Percentiles rank a stretch among this genome's conserved stretches.
Conservation (phyloP, 2,797 vertebrate genomes). For the Etheostoma perlongum region DNA sequence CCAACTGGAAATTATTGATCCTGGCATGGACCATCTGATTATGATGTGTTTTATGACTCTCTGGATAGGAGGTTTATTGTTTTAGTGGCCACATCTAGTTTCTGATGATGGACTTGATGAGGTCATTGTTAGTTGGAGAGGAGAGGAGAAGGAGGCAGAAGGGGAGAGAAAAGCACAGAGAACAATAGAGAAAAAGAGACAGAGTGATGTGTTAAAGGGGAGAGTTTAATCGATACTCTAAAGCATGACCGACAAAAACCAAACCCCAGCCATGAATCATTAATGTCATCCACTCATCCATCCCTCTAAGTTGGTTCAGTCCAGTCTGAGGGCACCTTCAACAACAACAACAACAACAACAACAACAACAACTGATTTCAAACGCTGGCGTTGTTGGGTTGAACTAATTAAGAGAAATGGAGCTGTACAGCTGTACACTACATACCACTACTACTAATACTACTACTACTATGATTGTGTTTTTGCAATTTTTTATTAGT, state of each 20-base stretch:
- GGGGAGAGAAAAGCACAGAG: slow-evolving; percentile 37
- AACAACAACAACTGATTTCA: slow-evolving; percentile 24
- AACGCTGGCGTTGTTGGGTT: slow-evolving; percentile 14
- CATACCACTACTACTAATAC: background rate
- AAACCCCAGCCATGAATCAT: slow-evolving; percentile 73
- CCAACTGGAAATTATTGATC: slow-evolving; percentile 80
- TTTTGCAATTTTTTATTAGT: no score
- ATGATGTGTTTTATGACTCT: slow-evolving; percentile 78
- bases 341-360: background rate
- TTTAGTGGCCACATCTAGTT: slow-evolving; percentile 80
- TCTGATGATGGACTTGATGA: slow-evolving; percentile 78
- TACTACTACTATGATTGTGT: background rate
- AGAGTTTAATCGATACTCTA: slow-evolving; percentile 75
- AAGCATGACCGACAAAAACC: slow-evolving; percentile 77
- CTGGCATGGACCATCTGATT: slow-evolving; percentile 72
- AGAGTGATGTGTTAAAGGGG: slow-evolving; percentile 54
- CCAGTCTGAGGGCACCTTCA: slow-evolving; percentile 70
- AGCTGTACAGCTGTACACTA: background rate
- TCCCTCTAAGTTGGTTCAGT: slow-evolving; percentile 35
- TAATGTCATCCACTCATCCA: slow-evolving; percentile 70
- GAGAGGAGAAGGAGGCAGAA: slow-evolving; percentile 21
- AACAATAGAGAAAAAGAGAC: slow-evolving; percentile 54
- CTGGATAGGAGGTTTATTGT: slow-evolving; percentile 77
- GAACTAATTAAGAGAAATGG: slow-evolving; percentile 11
- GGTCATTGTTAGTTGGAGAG: slow-evolving; percentile 49